Percentiles rank a stretch among this genome's conserved stretches.
These are phyloP conservation scores for Clostera curtula DNA, from an alignment of 2,888 invertebrate species.

Conservation along the genomic window DNA sequence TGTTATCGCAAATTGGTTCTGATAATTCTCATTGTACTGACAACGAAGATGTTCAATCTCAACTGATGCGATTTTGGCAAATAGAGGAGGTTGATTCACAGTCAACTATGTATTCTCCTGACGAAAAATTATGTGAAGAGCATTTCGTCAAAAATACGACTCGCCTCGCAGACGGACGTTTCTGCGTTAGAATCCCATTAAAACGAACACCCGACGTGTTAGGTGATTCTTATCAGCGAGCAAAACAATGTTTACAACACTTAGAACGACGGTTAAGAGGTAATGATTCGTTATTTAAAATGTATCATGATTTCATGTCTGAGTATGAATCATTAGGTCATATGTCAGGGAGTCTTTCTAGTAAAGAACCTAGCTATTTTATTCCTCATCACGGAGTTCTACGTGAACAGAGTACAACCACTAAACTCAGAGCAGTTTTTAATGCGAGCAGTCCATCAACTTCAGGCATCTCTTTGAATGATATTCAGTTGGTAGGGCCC, in stretches of 20 bases:
- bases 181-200: constrained; percentile 9
- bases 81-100: constrained; percentile 10
- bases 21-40: too few species aligned
- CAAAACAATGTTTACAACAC: constrained; percentile 5
- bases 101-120: constrained; percentile 8
- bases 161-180: constrained; percentile 11
- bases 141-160: constrained; percentile 12
- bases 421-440: constrained; percentile 3
- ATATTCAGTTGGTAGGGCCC: constrained; percentile 6
- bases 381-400: constrained; percentile 5
- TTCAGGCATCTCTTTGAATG: constrained; percentile 7
- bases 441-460: constrained; percentile 5
- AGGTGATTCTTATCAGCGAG: constrained; percentile 10
- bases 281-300: background rate
- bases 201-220: constrained; percentile 1
- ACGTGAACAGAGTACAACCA: constrained; percentile 4
- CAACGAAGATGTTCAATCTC: constrained; percentile 4
- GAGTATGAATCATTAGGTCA: constrained; percentile 1
- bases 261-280: constrained; percentile 5
- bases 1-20: too few species aligned
- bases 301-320: constrained; percentile 3
- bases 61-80: constrained; percentile 10
- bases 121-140: constrained; percentile 9
- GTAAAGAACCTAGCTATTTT: constrained; percentile 2
- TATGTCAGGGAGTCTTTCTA: constrained; percentile 1